Evolutionary conservation across 2,888 invertebrate genomes (phyloP).

Genomic region (Eilema griseolum): DNA sequence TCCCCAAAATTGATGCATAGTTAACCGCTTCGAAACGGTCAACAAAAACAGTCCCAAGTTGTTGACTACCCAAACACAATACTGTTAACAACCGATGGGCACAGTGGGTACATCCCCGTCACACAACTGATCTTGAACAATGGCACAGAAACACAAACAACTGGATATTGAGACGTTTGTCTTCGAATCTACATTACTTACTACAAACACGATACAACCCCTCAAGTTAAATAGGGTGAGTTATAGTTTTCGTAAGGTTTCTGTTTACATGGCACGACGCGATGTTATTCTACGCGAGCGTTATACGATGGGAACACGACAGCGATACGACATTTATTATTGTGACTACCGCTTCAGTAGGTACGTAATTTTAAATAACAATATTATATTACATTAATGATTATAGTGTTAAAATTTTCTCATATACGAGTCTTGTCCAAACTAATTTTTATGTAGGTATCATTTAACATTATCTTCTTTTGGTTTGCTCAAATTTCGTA

Average conservation of each 20-base stretch:
- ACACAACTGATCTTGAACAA: slow-evolving; percentile 56
- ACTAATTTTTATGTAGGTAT: too few species aligned
- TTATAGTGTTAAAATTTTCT: too few species aligned
- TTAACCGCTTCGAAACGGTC: slow-evolving; percentile 6
- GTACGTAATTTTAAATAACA: background rate
- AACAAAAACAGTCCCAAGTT: slow-evolving; percentile 39
- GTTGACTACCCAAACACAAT: slow-evolving; percentile 49
- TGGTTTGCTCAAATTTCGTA: too few species aligned
- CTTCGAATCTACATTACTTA: slow-evolving; percentile 65
- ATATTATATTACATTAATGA: background rate
- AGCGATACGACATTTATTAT: background rate
- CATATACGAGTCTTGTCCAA: too few species aligned
- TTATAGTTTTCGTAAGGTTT: slow-evolving; percentile 21
- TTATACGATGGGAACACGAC: background rate
- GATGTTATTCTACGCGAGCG: background rate
- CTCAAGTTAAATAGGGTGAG: slow-evolving; percentile 37
- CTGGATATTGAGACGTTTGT: slow-evolving; percentile 71
- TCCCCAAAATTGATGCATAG: background rate
- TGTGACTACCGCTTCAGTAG: background rate
- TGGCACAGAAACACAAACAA: slow-evolving; percentile 47
- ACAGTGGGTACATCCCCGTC: slow-evolving; percentile 40
- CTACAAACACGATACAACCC: slow-evolving; percentile 49
- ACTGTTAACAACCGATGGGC: slow-evolving; percentile 43
- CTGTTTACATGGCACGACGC: slow-evolving; percentile 20
- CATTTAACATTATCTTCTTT: too few species aligned